A percentile compares a stretch with the other conserved stretches of the same genome.
Conservation (phyloP, 2,113 vertebrate species). For the Panthera tigris region DNA sequence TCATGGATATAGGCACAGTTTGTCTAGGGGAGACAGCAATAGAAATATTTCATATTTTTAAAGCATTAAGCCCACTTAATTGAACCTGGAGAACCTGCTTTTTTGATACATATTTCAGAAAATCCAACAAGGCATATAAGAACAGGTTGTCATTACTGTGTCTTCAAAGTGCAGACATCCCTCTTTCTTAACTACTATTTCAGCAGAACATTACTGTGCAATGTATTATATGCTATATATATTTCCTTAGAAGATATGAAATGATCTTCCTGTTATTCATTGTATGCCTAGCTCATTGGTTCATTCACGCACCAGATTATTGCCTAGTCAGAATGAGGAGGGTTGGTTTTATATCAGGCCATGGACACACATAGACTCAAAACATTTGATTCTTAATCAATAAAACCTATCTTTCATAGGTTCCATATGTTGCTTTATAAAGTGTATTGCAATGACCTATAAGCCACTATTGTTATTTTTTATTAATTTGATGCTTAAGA, state of each 20-base stretch:
- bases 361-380: neutral
- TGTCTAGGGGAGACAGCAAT: neutral
- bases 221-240: neutral
- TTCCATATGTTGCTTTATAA: neutral
- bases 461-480: neutral
- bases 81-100: neutral
- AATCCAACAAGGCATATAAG: neutral
- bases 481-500: neutral
- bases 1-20: neutral
- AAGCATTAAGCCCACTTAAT: neutral
- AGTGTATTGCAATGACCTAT: neutral
- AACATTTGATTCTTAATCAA: neutral
- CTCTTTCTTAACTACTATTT: neutral
- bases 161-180: neutral
- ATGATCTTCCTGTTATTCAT: neutral
- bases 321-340: neutral
- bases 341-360: neutral
- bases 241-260: neutral
- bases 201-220: neutral
- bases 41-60: constrained; percentile 7
- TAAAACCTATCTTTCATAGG: neutral
- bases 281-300: neutral
- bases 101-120: neutral
- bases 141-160: neutral
- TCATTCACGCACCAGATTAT: neutral